Evolutionary conservation across 2,888 invertebrate species (phyloP), one percentile per base, ranked within the genome.

Genomic region (Carpatolechia fugitivella): DNA sequence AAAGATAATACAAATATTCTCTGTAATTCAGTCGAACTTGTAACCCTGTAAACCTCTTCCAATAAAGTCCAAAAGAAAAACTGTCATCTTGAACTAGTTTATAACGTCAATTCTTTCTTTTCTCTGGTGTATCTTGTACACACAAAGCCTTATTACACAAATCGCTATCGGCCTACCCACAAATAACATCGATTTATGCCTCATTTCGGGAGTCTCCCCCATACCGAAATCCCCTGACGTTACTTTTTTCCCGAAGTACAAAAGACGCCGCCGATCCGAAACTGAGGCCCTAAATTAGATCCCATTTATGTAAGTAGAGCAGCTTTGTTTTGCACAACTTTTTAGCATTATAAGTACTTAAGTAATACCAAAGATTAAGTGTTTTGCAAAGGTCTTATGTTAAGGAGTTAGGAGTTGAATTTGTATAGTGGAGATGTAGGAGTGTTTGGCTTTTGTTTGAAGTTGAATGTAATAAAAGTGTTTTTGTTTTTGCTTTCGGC

Each of bases 301-400:
- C 51, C 56, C 71, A 61, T 70, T 70, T 60, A 61, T 62, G 67
- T 66, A 76, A 72, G 76, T 68, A 74, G 75, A 72, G 65, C 74
- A 66, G 33, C 44, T 20, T 33, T 5, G 29, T 44, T 44, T 44
- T 44, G 20, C 20, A 44, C 44, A 44, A 44, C 44, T 44, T 44
- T 44, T 44, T 44, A 44, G 29, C 44, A 3, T 18, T 41, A 41
- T 48, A 48, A 48, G 44, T 44, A 44, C 44, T 44, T 41, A 6
- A 13, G 13, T 44, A 50, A 50, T 11, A 30, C 16, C 33, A 50
- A 20, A 44, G 24, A 44, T n/a, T 24, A 44, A 3, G 24, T 4
- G 11, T 33, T 6, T 38, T 16, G 38, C 16, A n/a, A 3, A 35
- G n/a, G 35, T 24, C 20, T 44, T 44, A 29, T 29, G 13, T 6